Percentiles rank a stretch among this genome's conserved stretches.
These are phyloP conservation scores for Heteropelma amictum DNA, from an alignment of 2,888 invertebrate species.

Conservation along the genomic window DNA sequence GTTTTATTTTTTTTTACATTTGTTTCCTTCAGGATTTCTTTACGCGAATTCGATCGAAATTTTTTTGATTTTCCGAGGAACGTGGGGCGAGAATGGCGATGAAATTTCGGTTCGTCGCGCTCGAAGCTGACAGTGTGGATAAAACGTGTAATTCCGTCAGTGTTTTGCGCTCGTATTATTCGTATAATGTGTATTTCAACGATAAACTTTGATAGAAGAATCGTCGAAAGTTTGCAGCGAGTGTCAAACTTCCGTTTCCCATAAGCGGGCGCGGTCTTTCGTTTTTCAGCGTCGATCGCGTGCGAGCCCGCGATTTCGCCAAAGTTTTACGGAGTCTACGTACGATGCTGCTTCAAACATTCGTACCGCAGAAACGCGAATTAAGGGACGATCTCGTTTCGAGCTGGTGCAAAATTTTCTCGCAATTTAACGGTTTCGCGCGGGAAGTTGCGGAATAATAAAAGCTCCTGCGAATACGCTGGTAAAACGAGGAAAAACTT, in stretches of 20 bases:
- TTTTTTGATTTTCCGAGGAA: no score
- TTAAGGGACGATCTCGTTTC: conserved; percentile 34
- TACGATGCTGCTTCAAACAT: not conserved
- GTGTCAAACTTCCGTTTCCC: conserved; percentile 44
- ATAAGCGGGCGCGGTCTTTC: not conserved
- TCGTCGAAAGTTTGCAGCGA: conserved; percentile 31
- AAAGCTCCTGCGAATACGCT: no score
- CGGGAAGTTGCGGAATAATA: conserved; percentile 10
- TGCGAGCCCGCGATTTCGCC: not conserved
- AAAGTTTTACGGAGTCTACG: conserved; percentile 17
- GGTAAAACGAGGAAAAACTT: no score
- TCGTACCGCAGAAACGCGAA: conserved; percentile 21
- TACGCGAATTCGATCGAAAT: no score
- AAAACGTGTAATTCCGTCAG: no score
- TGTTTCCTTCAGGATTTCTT: no score
- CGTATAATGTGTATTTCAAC: conserved; percentile 15
- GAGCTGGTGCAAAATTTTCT: conserved; percentile 23
- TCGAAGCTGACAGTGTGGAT: not conserved
- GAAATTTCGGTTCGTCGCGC: not conserved
- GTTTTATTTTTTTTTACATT: no score
- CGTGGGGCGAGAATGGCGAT: not conserved
- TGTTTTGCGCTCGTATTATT: no score
- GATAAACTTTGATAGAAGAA: conserved; percentile 39
- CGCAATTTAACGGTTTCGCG: conserved; percentile 18
- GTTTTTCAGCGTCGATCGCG: conserved; percentile 6